These are phyloP conservation scores for Leptopterna dolabrata DNA, from an alignment of 2,888 invertebrate genomes.

Conservation along the genomic window DNA sequence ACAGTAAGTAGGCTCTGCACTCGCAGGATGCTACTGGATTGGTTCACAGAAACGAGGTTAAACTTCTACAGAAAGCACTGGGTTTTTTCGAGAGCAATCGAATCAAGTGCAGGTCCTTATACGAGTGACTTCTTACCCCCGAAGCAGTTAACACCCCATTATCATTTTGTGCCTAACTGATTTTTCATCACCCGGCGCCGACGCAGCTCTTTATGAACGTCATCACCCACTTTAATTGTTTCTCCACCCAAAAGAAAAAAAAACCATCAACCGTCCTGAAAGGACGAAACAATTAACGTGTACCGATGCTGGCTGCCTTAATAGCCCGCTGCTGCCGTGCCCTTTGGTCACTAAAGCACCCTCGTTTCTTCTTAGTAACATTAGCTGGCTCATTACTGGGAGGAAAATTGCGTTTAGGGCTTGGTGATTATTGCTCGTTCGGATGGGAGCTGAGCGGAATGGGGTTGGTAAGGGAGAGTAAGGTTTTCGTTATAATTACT, in stretches of 20 bases:
- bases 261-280: not conserved
- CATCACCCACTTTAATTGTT: slow-evolving; percentile 3
- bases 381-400: slow-evolving; percentile 4
- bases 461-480: not conserved
- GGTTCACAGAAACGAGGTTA: too few species aligned
- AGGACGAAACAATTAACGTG: slow-evolving; percentile 2
- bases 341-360: not conserved
- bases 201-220: not conserved
- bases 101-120: not conserved
- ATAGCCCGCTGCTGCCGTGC: not conserved
- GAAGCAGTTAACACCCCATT: not conserved
- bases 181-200: not conserved
- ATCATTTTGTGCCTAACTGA: not conserved
- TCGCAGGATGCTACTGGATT: too few species aligned
- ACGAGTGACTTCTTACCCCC: not conserved
- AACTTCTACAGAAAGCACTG: too few species aligned
- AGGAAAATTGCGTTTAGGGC: not conserved
- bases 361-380: not conserved
- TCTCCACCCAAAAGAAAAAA: not conserved
- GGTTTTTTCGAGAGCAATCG: not conserved
- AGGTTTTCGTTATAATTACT: not conserved
- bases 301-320: not conserved
- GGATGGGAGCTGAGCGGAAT: not conserved
- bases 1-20: too few species aligned
- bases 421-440: not conserved